Evolutionary conservation across 1,140 invertebrate genomes (phyloP), one percentile per base, ranked within the genome.

Genomic region (Cydia splendana): DNA sequence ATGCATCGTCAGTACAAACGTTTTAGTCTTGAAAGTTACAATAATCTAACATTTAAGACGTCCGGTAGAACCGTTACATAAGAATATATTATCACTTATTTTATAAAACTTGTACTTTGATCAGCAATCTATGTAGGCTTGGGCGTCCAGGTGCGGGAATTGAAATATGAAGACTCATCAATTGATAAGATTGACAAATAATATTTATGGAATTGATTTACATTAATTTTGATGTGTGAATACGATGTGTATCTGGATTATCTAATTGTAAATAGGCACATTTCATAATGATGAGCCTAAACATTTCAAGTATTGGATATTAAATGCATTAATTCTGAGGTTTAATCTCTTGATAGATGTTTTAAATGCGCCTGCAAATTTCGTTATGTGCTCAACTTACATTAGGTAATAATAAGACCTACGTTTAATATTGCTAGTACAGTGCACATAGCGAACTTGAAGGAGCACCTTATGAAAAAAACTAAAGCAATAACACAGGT

Each of bases 1-100:
- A 71, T 71, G 67, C 67, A 71, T 71, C 67, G 67, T 71, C 67
- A 71, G 67, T 71, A 71, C 34, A 71, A 71, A 71, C 67, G 34
- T 71, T 71, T 38, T 38, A 71, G 67, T 71, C 67, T 71, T 42
- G 38, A 71, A 69, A 69, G 38, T 71, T 71, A 71, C 67, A 62
- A 30, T 71, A 71, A 69, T 67, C 34, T 38, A 71, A 38, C 34
- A 71, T 71, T 71, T 20, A 71, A 38, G 67, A 71, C 67, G 67
- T 71, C 30, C 34, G 30, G 30, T 15, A 18, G n/a, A 71, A 71
- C 67, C 34, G 67, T 71, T 71, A 71, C 30, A 38, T 71, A 71
- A 71, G 30, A 71, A 71, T 71, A 62, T 62, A 62, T 38, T 71
- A 71, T 71, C 34, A 71, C 67, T 71, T 71, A 71, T 71, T 71